Base-by-base conservation (phyloP, 1,140 invertebrate genomes). In the Stegodyphus dumicola region DNA sequence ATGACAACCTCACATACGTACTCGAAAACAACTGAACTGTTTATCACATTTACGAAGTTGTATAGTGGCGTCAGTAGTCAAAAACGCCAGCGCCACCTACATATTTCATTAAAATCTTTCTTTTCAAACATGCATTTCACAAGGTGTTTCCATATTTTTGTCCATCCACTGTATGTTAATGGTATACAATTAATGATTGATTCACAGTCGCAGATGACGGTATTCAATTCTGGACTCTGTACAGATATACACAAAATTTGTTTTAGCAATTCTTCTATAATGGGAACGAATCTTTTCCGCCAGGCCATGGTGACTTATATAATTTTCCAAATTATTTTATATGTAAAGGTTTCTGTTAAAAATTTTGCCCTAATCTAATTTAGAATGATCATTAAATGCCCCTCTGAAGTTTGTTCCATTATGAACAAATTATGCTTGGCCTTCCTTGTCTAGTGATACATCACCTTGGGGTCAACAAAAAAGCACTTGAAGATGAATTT, bases 371-470 rank as follows among this genome's bases (percentile, higher is more conserved):
- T 9, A 73, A 73, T 73, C 18, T n/a, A 53, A 52, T 51, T 49
- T 52, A 3, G 13, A 48, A 17, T 10, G 18, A 52, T 6, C 11
- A 52, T 13, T 13, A 15, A 17, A 73, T 0, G 88, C 87, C 7
- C 89, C 90, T 7, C 88, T 60, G 81, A 92, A 91, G 84, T 91
- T 90, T 1, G 89, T 90, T n/a, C 90, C 89, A 79, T 88, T 89
- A 76, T 91, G 86, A 89, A 70, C 88, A 89, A 15, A 91, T 87
- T 70, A 88, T 66, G 10, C 64, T 65, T 6, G 89, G 88, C 51
- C 88, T 76, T 60, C 90, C 90, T 51, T 90, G 80, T 53, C 90
- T 86, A 10, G 90, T 88, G 10, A 91, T 88, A 85, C 92, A 91
- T 66, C 48, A 89, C 74, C 4, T 92, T 77, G 17, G 87, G 13